Conservation (phyloP, 2,888 invertebrate species). For the Apamea epomidion region DNA sequence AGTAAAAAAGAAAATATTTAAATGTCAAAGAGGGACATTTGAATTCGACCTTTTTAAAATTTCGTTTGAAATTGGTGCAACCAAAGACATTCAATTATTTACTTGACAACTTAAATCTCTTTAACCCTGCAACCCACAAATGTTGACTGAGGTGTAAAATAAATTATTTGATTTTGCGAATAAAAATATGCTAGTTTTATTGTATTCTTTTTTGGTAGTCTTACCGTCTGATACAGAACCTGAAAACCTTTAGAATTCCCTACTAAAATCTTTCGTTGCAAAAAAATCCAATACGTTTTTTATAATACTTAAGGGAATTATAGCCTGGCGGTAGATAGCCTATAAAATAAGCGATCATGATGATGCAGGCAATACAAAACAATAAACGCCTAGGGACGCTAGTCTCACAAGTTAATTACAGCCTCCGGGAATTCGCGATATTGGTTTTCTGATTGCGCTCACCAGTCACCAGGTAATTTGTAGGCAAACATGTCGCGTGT, state of each 20-base stretch:
- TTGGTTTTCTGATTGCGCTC: slow-evolving; percentile 70
- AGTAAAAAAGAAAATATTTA: slow-evolving; percentile 36
- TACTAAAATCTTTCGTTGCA: background rate
- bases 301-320: slow-evolving; percentile 3
- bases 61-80: slow-evolving; percentile 20
- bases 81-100: too few relatives aligned
- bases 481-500: slow-evolving; percentile 45
- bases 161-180: background rate
- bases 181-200: background rate
- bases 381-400: slow-evolving; percentile 57
- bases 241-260: background rate
- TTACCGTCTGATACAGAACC: background rate
- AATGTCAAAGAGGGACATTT: slow-evolving; percentile 59
- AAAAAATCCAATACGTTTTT: background rate
- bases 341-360: slow-evolving; percentile 48
- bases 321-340: slow-evolving; percentile 27
- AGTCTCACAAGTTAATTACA: slow-evolving; percentile 65
- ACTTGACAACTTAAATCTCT: too few relatives aligned
- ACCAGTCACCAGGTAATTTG: slow-evolving; percentile 55
- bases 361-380: slow-evolving; percentile 43
- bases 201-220: background rate
- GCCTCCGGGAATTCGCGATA: slow-evolving; percentile 63
- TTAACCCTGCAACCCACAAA: slow-evolving; percentile 42
- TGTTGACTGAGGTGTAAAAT: slow-evolving; percentile 13
- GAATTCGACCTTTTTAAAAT: slow-evolving; percentile 53